A percentile compares a stretch with the other conserved stretches of the same genome.
phyloP scores from a whole-genome alignment of 2,113 vertebrate species.

The Acinonyx jubatus region DNA sequence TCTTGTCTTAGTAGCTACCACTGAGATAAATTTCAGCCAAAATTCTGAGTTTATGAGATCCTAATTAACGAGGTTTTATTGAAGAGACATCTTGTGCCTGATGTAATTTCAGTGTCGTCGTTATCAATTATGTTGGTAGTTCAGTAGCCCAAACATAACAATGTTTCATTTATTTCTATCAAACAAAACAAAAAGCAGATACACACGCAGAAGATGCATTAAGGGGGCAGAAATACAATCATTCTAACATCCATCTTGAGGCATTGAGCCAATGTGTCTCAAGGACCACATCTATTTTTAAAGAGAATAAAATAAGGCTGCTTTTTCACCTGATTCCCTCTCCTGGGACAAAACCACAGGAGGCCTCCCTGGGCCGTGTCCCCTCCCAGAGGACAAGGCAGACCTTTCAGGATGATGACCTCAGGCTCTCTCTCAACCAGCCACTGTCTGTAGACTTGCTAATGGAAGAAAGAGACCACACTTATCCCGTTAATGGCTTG shows the following conservation, averaged over 20 bases:
- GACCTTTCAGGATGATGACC: background rate
- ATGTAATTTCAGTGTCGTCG: background rate
- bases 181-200: background rate
- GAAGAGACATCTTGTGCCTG: background rate
- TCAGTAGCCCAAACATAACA: rapidly evolving
- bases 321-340: rapidly evolving
- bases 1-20: background rate
- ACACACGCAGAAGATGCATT: rapidly evolving
- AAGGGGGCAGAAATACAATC: background rate
- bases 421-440: background rate
- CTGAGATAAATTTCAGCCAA: constrained; percentile 28
- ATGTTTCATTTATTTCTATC: background rate
- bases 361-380: background rate
- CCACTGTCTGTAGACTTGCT: background rate
- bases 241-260: rapidly evolving
- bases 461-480: background rate
- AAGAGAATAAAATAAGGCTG: background rate
- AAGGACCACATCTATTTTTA: background rate
- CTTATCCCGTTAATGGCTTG: background rate
- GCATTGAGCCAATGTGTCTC: rapidly evolving
- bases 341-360: background rate
- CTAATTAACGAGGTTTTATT: background rate
- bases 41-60: constrained; percentile 53
- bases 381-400: background rate
- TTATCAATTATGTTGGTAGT: background rate